These are phyloP conservation scores for Tretioscincus oriximinensis DNA, from an alignment of 2,113 vertebrate species.

Conservation along the genomic window DNA sequence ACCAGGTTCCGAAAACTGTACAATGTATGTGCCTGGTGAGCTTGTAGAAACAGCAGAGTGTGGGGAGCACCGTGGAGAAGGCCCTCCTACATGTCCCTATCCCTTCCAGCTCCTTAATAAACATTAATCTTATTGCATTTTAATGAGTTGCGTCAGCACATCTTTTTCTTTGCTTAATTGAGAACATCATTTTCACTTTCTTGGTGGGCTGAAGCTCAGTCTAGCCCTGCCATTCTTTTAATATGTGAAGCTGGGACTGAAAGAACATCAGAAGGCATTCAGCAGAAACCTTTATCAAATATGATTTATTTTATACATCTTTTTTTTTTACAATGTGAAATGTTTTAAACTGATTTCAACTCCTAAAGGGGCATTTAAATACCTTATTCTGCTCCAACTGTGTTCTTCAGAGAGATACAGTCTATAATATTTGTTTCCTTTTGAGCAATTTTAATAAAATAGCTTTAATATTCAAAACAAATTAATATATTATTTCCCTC, in stretches of 20 bases:
- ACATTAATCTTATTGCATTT: too few relatives aligned
- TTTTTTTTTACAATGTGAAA: constrained; percentile 54
- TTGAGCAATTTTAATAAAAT: constrained; percentile 26
- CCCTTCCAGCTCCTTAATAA: too few relatives aligned
- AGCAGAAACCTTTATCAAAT: constrained; percentile 63
- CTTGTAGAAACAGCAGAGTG: too few relatives aligned
- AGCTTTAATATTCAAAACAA: not conserved
- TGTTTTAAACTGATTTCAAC: constrained; percentile 55
- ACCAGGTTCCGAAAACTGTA: too few relatives aligned
- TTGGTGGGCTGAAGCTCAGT: constrained; percentile 66
- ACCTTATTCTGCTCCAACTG: constrained; percentile 38
- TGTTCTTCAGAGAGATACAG: constrained; percentile 36
- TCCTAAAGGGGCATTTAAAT: constrained; percentile 53
- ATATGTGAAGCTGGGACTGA: constrained; percentile 58
- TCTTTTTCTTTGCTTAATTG: constrained; percentile 70
- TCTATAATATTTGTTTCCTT: constrained; percentile 22
- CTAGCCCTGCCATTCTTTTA: constrained; percentile 45
- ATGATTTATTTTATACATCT: constrained; percentile 68
- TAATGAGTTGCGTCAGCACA: constrained; percentile 26
- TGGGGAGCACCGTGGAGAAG: too few relatives aligned
- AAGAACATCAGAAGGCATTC: constrained; percentile 64
- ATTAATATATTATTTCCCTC: not conserved
- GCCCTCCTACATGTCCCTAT: too few relatives aligned
- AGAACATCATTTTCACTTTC: constrained; percentile 70
- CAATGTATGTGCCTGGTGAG: too few relatives aligned